Base-by-base conservation (phyloP, 1,140 invertebrate genomes). In the Heliconius himera region DNA sequence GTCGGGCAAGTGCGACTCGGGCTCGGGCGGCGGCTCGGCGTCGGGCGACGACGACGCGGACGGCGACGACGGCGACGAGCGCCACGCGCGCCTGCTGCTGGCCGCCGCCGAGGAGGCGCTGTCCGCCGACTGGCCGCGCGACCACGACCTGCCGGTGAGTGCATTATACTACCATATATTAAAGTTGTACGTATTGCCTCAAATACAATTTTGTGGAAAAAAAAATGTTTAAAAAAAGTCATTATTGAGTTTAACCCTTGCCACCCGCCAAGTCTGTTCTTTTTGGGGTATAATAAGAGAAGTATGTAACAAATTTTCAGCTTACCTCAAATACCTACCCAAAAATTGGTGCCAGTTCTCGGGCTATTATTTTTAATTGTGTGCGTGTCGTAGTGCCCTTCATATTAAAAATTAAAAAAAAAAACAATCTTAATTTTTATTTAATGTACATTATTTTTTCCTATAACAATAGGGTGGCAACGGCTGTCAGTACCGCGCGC, bases 81-180 rank as follows among this genome's bases (percentile, higher is more conserved):
- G 89, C 9, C 88, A 90, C 80, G 89, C 90, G 81, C 88, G 92
- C 8, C 88, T 89, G 71, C 85, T 93, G 82, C 85, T 94, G 18
- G 89, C 89, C 56, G 92, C 88, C 76, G 90, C 93, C 46, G 93
- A 93, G 87, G 90, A 93, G 82, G 92, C 92, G 79, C 89, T 94
- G 71, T 79, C 83, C 29, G 82, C 86, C 4, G 91, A 92, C 84
- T 91, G 90, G 89, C 79, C 78, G 26, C 83, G 79, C 70, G 84
- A 78, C 73, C 74, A 79, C 29, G 82, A 88, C 33, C 76, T 74
- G 6, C 76, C 80, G 33, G 81, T 83, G 26, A 66, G 75, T 76
- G 18, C 49, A 51, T 1, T 51, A 16, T 8, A 41, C 9, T 41
- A 41, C 11, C 3, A 41, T 11, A 13, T 41, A 41, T 41, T 9